Base-by-base conservation (phyloP, 2,113 vertebrate genomes). In the Phaethornis superciliosus region DNA sequence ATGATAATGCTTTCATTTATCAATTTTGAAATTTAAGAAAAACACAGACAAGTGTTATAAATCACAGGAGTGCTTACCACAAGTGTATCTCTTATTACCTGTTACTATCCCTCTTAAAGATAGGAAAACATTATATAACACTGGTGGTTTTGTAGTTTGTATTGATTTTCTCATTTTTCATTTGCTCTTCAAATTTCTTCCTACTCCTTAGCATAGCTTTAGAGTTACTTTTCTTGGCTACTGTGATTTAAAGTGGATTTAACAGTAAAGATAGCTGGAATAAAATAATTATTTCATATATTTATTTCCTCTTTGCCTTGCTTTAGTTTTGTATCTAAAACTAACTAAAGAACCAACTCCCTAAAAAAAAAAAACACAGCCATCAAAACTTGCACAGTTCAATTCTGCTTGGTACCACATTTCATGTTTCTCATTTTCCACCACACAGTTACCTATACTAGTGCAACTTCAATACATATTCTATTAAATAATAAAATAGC, bases 311-410 rank as follows among this genome's bases (percentile, higher is more conserved):
- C 58, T 68, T 75, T 77, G 8, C 3, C 6, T 44, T 69, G 40
- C 81, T 72, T 37, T 16, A 54, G 13, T 54, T 92, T 87, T 3
- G 14, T 42, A 56, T 40, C 12, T 52, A 63, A 67, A 82, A 17
- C 4, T 8, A 78, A 33, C 2, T 2, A 88, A 58, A 2, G 3
- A 64, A 42, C 7, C 7, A 58, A 11, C 6, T 13, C 20, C 47
- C 26, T 12, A 58, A 55, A 33, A 52, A 7, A 1, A 58, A 55
- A 33, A 52, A 7, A 1, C 0, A 2, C 8, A 35, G 17, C 4
- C 18, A 46, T 20, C 40, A 35, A 35, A 80, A 15, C 4, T 46
- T 59, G 3, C 7, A 72, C n/a, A 1, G 5, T 60, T 77, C 12
- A 74, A 15, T 47, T 81, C 35, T 79, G 10, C 23, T 62, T 62